A percentile compares a stretch with the other conserved stretches of the same genome.
Conservation (phyloP, 2,888 invertebrate genomes). For the Melinaea marsaeus region DNA sequence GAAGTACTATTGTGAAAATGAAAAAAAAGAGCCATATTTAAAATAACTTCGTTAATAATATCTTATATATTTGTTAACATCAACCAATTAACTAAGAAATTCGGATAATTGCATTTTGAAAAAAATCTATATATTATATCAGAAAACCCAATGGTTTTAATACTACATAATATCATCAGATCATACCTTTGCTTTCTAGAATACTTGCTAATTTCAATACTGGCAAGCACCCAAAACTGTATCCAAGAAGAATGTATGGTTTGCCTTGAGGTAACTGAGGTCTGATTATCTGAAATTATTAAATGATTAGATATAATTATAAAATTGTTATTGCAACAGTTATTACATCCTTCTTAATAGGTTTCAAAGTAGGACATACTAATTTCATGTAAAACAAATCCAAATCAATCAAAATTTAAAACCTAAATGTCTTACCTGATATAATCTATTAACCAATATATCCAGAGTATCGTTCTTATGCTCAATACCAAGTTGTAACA, state of each 20-base stretch:
- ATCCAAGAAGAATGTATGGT: conserved; percentile 87
- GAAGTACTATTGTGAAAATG: too few species aligned
- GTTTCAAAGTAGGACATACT: background rate
- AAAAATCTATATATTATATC: too few species aligned
- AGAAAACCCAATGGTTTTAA: too few species aligned
- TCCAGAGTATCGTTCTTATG: conserved; percentile 59
- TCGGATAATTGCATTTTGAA: too few species aligned
- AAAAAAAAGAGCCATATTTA: too few species aligned
- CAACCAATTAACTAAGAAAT: too few species aligned
- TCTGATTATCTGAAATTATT: conserved; percentile 75
- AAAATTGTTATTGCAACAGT: too few species aligned
- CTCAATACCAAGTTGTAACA: conserved; percentile 75
- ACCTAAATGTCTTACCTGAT: conserved; percentile 62
- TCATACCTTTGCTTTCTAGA: conserved; percentile 81
- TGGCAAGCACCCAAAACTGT: conserved; percentile 91
- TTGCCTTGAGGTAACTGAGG: conserved; percentile 77
- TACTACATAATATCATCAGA: conserved; percentile 28
- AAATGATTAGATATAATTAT: too few species aligned
- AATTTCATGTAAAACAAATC: background rate
- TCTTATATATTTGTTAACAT: too few species aligned
- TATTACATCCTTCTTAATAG: too few species aligned
- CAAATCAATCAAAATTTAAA: background rate
- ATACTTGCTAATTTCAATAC: conserved; percentile 86
- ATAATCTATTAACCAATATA: conserved; percentile 70
- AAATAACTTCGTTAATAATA: too few species aligned